Base-by-base conservation (phyloP, 1,140 invertebrate genomes). In the Drosophila arawakana region DNA sequence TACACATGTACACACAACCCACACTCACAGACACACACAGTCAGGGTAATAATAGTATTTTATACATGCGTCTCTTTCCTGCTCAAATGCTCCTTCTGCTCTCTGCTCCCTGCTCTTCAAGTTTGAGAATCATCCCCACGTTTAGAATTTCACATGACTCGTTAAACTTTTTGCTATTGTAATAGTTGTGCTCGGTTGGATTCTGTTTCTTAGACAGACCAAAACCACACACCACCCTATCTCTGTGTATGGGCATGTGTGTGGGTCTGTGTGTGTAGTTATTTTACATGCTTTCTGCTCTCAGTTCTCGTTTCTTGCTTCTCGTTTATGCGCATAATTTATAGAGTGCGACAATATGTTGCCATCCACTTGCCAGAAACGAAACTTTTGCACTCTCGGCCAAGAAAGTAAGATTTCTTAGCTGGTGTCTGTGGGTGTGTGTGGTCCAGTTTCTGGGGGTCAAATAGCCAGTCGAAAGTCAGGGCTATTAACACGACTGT, bases 341-440 rank as follows among this genome's bases (percentile, higher is more conserved):
- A 89, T 89, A 76, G 84, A 79, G 85, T 90, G 85, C 78, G 72
- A 90, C 81, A 89, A 90, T 90, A 89, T 89, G 85, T 89, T 89
- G 84, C 61, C 75, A 67, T 63, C 63, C 25, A 30, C 25, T 30
- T 74, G 78, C 58, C 50, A 73, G 65, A 30, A 35, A 43, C 60
- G 35, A 78, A 86, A 88, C 61, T 88, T 89, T 84, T 83, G 46
- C 62, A 69, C 69, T 73, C 62, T 74, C 55, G 52, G 54, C 67
- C 47, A 75, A 78, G 82, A 82, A 84, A 86, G 76, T 77, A 67
- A 76, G 76, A 88, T 86, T 88, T 80, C 63, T 70, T 44, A 70
- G 43, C 30, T 10, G 7, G 8, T 50, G 13, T 52, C 9, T n/a
- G 8, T 68, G 18, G 35, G 47, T 39, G 43, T 59, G 37, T 50